Evolutionary conservation across 2,888 invertebrate species (phyloP), one percentile per base, ranked within the genome.

Genomic region (Nephrotoma appendiculata): DNA sequence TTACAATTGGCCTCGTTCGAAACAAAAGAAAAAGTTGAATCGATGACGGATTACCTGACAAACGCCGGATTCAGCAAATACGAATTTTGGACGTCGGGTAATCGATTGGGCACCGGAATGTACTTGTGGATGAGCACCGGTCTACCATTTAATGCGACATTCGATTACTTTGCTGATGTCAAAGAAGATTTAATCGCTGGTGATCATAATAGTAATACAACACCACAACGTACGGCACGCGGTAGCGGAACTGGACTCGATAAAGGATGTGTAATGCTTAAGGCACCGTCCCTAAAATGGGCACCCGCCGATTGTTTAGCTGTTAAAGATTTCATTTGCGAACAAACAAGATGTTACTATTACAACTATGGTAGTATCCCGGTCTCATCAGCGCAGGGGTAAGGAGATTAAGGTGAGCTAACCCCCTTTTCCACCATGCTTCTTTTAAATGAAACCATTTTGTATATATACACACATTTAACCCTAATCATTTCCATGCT

Each of bases 91-190:
- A 96, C 96, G 89, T 96, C 96, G 87, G 97, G 97, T 88, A 97
- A 97, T 92, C 95, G 96, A 89, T 92, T 97, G 87, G 97, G 97
- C 48, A 96, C 96, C 15, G 96, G 96, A 89, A 96, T 96, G 96
- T 95, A 96, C 91, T 92, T 97, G 87, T 97, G 97, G 97, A 96
- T 97, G 96, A 96, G 96, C 90, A 96, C 96, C 48, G 97, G 97
- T 12, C 92, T 96, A 87, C 96, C 96, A 48, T 96, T 97, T 92
- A 97, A 97, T 91, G 95, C 96, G 41, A 96, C 96, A n/a, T 97
- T 97, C 91, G 96, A 96, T 92, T 96, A 95, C 91, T 96, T 96
- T 94, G 92, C 93, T 89, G 93, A 95, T 89, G 91, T 93, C 87
- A 93, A 93, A 88, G 92, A 93, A 87, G 90, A 90, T 83, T 92